These are phyloP conservation scores for Ceyx melanurus DNA, from an alignment of 2,113 vertebrate species.

Conservation along the genomic window DNA sequence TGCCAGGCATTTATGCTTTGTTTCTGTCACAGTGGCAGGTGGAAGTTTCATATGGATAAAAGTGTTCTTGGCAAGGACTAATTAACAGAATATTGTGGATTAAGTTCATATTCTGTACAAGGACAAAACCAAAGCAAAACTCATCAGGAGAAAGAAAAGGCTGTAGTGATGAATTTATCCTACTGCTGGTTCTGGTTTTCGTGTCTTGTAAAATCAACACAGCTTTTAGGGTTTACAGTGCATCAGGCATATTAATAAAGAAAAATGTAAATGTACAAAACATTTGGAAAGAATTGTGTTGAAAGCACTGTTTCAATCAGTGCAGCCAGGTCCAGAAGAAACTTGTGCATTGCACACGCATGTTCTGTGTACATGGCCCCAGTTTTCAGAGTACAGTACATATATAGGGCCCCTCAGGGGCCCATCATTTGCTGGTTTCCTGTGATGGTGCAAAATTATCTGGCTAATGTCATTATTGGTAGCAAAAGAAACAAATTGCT, in stretches of 20 bases:
- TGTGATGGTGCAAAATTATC: not conserved
- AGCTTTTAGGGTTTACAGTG: not conserved
- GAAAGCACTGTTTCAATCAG: not conserved
- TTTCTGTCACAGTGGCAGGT: not conserved
- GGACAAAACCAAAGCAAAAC: not conserved
- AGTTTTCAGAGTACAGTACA: not conserved
- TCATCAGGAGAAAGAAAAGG: not conserved
- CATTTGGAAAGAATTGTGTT: not conserved
- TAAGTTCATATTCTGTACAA: not conserved
- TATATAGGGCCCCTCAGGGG: not conserved
- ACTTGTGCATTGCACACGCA: not conserved
- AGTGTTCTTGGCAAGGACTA: not conserved
- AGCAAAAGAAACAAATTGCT: constrained; percentile 4
- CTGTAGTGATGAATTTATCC: not conserved
- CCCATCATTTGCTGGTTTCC: not conserved
- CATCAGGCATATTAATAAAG: not conserved
- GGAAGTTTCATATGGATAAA: not conserved
- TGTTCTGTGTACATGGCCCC: not conserved
- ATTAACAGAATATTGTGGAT: not conserved
- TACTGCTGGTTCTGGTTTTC: not conserved
- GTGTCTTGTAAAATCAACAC: constrained; percentile 27
- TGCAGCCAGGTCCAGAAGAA: not conserved
- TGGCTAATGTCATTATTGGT: constrained; percentile 16
- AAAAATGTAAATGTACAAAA: not conserved
- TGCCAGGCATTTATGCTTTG: not conserved